These are phyloP conservation scores for Harmothoe impar DNA, from an alignment of 2,888 invertebrate species.

Conservation along the genomic window DNA sequence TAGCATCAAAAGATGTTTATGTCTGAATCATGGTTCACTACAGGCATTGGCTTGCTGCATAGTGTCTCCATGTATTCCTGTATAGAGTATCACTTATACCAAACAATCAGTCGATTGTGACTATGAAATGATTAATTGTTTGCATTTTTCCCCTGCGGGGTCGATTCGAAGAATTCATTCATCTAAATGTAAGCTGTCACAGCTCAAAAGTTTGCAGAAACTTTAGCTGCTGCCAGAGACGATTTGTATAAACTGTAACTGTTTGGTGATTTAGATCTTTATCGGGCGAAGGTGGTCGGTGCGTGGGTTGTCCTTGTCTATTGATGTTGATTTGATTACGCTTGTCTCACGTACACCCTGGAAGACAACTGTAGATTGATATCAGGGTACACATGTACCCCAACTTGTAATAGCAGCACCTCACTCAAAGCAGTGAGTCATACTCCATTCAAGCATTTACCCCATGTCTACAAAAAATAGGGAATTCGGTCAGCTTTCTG, in stretches of 20 bases:
- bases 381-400: neutral
- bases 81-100: no score
- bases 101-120: no score
- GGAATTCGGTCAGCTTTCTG: neutral
- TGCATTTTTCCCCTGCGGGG: no score
- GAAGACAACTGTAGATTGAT: neutral
- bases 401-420: neutral
- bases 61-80: no score
- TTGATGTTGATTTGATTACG: conserved; percentile 19
- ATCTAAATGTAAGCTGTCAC: no score
- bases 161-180: no score
- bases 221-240: neutral
- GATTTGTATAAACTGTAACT: conserved; percentile 10
- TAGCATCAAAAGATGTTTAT: no score
- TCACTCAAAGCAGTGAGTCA: neutral
- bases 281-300: conserved; percentile 52
- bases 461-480: neutral
- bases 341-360: neutral
- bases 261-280: neutral
- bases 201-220: neutral
- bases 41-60: no score
- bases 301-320: neutral
- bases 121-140: no score
- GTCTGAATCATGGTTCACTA: no score
- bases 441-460: neutral